phyloP scores from a whole-genome alignment of 2,888 invertebrate genomes.

The Leptinotarsa tumamoca region DNA sequence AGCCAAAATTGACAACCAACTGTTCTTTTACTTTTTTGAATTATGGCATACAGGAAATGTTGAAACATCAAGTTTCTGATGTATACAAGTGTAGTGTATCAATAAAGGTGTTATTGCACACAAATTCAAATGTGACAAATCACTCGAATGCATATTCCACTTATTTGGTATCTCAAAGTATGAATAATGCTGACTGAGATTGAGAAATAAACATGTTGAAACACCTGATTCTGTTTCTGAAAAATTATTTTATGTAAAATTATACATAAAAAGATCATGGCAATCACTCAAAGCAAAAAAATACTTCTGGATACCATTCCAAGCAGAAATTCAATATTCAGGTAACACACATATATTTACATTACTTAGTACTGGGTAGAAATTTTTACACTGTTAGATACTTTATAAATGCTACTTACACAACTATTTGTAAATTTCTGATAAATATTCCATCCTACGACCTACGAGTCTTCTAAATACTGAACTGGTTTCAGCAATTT shows the following conservation, averaged over 20 bases:
- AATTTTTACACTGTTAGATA: neutral
- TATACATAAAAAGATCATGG: too few relatives aligned
- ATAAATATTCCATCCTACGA: neutral
- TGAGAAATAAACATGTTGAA: conserved; percentile 51
- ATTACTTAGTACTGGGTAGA: too few relatives aligned
- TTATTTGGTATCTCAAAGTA: conserved; percentile 51
- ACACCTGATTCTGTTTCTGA: conserved; percentile 47
- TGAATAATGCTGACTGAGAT: conserved; percentile 54
- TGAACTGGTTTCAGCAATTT: neutral
- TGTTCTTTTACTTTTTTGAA: conserved; percentile 55
- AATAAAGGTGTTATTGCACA: conserved; percentile 57
- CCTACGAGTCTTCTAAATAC: neutral
- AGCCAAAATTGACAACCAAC: neutral
- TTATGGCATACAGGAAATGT: conserved; percentile 61
- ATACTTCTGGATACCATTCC: too few relatives aligned
- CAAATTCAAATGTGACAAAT: conserved; percentile 51
- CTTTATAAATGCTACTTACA: neutral
- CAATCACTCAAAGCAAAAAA: too few relatives aligned
- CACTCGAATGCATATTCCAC: conserved; percentile 50
- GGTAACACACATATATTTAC: too few relatives aligned
- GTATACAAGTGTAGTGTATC: conserved; percentile 63
- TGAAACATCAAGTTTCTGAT: conserved; percentile 60
- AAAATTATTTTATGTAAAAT: conserved; percentile 40
- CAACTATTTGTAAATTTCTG: neutral
- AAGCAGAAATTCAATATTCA: too few relatives aligned